Evolutionary conservation across 2,888 invertebrate genomes (phyloP).

Genomic region (Muscina levida): DNA sequence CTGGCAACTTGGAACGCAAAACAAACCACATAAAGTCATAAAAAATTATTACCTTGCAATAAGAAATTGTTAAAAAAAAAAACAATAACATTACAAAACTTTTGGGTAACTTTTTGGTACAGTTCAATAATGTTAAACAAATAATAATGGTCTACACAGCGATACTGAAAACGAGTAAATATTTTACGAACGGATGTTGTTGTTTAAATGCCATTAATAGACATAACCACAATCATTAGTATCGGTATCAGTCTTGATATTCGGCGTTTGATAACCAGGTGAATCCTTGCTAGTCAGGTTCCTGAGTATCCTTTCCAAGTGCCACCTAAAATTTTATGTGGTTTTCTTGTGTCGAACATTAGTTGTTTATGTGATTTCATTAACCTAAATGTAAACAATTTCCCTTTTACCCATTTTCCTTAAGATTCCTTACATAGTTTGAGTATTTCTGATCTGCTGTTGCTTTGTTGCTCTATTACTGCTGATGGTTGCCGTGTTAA

Average conservation of each 20-base stretch:
- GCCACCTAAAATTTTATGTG: conserved; percentile 44
- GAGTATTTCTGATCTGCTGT: not conserved
- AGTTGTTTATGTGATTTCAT: conserved; percentile 59
- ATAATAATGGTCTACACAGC: not conserved
- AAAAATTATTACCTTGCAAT: conserved; percentile 30
- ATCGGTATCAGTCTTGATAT: not conserved
- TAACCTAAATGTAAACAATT: conserved; percentile 36
- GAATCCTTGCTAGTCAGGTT: not conserved
- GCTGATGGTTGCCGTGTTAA: not conserved
- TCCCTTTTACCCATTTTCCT: not conserved
- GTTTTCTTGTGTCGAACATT: conserved; percentile 45
- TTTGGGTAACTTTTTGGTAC: not conserved
- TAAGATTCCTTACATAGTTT: conserved; percentile 7
- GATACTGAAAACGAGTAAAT: not conserved
- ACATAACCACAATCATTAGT: not conserved
- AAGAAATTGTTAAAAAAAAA: too few relatives aligned
- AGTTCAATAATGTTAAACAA: conserved; percentile 21
- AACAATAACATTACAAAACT: conserved; percentile 5
- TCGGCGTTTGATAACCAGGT: not conserved
- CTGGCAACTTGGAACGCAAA: not conserved
- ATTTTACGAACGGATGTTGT: conserved; percentile 7
- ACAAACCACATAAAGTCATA: conserved; percentile 23
- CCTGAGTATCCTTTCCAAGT: not conserved
- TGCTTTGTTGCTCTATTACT: conserved; percentile 14
- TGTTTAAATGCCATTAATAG: conserved; percentile 32